Conservation (phyloP, 2,888 invertebrate species). For the Tuta absoluta region DNA sequence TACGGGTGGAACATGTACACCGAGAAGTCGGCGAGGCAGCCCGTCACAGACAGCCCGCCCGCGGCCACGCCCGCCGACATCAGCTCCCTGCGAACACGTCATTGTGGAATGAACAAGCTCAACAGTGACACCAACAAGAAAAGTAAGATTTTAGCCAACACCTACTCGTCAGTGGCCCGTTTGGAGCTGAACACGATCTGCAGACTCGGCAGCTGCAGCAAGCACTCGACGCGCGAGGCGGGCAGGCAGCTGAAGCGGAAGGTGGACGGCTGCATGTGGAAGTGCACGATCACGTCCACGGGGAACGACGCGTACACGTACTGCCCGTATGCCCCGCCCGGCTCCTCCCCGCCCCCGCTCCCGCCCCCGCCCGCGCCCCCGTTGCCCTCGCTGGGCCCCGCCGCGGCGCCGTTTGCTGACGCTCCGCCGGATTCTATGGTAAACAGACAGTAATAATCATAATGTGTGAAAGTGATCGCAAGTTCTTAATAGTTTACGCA, state of each 20-base stretch:
- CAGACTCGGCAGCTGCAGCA: slow-evolving; percentile 96
- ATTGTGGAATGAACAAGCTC: too few relatives aligned
- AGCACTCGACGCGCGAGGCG: slow-evolving; percentile 96
- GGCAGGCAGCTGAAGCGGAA: slow-evolving; percentile 98
- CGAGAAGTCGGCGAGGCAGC: slow-evolving; percentile 97
- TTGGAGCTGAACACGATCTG: slow-evolving; percentile 98
- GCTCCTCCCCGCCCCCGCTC: slow-evolving; percentile 75
- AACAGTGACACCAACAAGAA: background rate
- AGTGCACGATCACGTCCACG: slow-evolving; percentile 98
- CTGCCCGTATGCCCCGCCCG: slow-evolving; percentile 81
- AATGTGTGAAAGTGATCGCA: too few relatives aligned
- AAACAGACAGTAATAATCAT: too few relatives aligned
- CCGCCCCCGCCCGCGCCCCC: slow-evolving; percentile 28
- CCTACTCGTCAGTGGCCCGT: slow-evolving; percentile 88
- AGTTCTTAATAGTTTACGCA: too few relatives aligned
- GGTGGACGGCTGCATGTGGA: slow-evolving; percentile 98
- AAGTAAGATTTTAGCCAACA: slow-evolving; percentile 27
- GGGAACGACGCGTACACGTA: slow-evolving; percentile 97
- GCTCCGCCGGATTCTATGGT: background rate
- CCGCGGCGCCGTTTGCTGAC: background rate
- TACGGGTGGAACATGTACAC: slow-evolving; percentile 99
- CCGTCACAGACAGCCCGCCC: slow-evolving; percentile 96
- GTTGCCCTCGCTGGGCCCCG: too few relatives aligned
- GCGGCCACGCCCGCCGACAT: slow-evolving; percentile 79
- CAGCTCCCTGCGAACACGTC: slow-evolving; percentile 8